Evolutionary conservation across 2,113 vertebrate genomes (phyloP).

Genomic region (Jacana jacana): DNA sequence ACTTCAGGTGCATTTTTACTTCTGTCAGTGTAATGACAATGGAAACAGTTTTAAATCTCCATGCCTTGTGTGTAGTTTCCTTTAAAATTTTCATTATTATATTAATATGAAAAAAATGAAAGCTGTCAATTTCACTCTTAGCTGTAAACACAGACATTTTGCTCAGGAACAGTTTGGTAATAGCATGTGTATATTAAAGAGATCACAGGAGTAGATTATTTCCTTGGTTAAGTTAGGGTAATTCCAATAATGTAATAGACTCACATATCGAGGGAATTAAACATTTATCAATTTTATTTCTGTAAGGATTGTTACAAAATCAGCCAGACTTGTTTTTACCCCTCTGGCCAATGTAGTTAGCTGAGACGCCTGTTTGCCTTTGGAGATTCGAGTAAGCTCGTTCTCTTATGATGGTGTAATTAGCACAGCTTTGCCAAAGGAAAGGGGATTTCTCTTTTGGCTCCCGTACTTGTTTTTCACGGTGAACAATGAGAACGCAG

Average conservation of each 20-base stretch:
- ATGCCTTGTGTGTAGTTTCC: not conserved
- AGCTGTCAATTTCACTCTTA: not conserved
- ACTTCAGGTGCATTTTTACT: not conserved
- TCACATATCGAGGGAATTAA: not conserved
- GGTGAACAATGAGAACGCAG: not conserved
- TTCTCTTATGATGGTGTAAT: not conserved
- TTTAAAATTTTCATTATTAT: not conserved
- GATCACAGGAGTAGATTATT: not conserved
- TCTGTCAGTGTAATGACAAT: not conserved
- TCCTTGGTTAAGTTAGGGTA: not conserved
- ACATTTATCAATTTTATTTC: not conserved
- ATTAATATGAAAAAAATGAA: not conserved
- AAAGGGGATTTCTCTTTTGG: constrained; percentile 17
- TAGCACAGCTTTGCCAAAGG: not conserved
- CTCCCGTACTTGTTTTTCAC: not conserved
- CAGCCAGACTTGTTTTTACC: not conserved
- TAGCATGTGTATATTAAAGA: not conserved
- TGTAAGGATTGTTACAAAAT: not conserved
- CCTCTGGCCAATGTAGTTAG: not conserved
- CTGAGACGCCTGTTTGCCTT: not conserved
- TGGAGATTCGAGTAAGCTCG: not conserved
- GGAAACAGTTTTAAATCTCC: not conserved
- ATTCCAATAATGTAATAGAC: not conserved
- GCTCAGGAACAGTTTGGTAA: not conserved
- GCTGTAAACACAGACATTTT: not conserved